phyloP scores from a whole-genome alignment of 2,113 vertebrate species.

The Pluvianellus socialis region DNA sequence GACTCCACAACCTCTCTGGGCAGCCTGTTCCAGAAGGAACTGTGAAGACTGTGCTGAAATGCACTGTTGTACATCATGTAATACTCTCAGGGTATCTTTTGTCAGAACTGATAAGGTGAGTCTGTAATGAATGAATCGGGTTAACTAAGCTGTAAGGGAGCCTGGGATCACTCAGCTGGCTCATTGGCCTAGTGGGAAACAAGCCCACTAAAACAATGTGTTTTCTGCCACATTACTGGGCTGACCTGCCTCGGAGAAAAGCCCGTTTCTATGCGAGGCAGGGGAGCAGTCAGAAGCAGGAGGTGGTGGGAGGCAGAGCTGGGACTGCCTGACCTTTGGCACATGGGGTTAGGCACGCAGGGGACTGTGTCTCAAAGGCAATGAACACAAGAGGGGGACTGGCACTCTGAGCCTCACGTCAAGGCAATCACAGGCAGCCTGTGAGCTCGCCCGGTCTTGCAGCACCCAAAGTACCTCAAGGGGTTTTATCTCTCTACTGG shows the following conservation, averaged over 20 bases:
- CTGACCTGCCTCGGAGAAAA: background rate
- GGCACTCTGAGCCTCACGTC: background rate
- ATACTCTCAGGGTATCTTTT: background rate
- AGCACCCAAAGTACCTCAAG: background rate
- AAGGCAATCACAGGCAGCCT: background rate
- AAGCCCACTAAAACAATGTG: background rate
- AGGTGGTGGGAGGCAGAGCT: background rate
- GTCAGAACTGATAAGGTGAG: background rate
- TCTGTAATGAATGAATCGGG: background rate
- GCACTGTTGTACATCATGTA: background rate
- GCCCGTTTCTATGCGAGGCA: background rate
- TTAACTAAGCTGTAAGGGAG: background rate
- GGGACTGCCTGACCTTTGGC: background rate
- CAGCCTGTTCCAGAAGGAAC: too few relatives aligned
- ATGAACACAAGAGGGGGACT: background rate
- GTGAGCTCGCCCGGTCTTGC: background rate
- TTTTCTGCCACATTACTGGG: background rate
- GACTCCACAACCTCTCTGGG: too few relatives aligned
- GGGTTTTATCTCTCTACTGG: background rate
- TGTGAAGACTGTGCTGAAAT: background rate
- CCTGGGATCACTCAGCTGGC: background rate
- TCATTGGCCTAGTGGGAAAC: background rate
- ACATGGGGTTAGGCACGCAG: background rate
- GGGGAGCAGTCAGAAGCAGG: background rate
- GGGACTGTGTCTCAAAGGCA: background rate